Evolutionary conservation across 2,888 invertebrate genomes (phyloP).

Genomic region (Timema cristinae): DNA sequence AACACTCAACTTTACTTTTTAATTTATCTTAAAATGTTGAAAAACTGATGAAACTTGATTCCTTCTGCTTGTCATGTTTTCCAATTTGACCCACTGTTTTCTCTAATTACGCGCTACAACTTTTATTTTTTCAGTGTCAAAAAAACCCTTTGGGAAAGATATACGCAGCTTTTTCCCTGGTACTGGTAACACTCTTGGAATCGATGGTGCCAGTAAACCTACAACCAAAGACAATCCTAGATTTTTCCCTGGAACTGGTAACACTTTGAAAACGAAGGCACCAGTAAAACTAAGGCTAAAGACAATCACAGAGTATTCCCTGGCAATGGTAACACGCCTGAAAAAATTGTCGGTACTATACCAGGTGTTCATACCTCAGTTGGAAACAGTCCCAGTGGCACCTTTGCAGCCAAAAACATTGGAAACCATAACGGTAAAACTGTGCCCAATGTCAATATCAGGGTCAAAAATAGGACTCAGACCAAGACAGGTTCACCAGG

Average conservation of each 20-base stretch:
- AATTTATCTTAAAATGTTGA: too few species aligned
- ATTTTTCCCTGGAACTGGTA: conserved; percentile 22
- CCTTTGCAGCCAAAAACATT: too few species aligned
- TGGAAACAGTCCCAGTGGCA: neutral
- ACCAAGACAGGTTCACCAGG: conserved; percentile 28
- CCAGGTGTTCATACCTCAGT: too few species aligned
- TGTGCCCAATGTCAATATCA: too few species aligned
- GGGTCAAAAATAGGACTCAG: conserved; percentile 31
- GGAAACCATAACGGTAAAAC: too few species aligned
- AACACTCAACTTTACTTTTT: too few species aligned
- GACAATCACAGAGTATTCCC: neutral
- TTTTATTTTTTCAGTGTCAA: conserved; percentile 5
- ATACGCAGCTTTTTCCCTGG: conserved; percentile 26
- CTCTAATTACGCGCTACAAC: neutral
- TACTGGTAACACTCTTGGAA: conserved; percentile 34
- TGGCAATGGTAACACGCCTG: too few species aligned
- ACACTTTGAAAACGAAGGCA: conserved; percentile 36
- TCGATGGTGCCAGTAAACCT: conserved; percentile 21
- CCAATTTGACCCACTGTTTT: neutral
- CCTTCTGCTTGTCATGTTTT: too few species aligned
- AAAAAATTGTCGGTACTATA: too few species aligned
- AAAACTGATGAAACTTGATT: too few species aligned
- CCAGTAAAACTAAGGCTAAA: neutral
- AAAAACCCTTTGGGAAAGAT: conserved; percentile 15
- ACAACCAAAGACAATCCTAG: conserved; percentile 23